Conservation (phyloP, 1,140 invertebrate genomes). For the Drosophila miranda region DNA sequence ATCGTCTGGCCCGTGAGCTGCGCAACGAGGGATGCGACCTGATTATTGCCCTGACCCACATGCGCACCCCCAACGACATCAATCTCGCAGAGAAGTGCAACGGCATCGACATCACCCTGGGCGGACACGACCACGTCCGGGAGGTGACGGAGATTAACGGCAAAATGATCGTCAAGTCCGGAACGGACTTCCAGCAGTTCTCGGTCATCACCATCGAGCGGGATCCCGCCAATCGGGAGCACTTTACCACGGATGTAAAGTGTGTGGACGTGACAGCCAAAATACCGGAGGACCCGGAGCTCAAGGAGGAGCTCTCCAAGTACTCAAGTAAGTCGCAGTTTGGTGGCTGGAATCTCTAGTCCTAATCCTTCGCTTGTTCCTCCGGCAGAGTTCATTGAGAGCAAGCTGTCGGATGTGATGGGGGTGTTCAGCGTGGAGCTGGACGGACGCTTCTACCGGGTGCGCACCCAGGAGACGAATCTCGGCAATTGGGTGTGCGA, state of each 20-base stretch:
- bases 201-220: constrained; percentile 88
- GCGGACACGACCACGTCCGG: constrained; percentile 93
- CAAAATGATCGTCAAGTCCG: constrained; percentile 93
- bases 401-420: constrained; percentile 91
- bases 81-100: constrained; percentile 90
- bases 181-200: constrained; percentile 95
- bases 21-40: constrained; percentile 93
- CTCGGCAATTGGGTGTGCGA: constrained; percentile 96
- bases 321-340: constrained; percentile 85
- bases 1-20: constrained; percentile 88
- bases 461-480: constrained; percentile 93
- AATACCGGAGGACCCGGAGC: constrained; percentile 88
- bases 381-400: constrained; percentile 88
- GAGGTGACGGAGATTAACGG: constrained; percentile 90
- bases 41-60: constrained; percentile 95
- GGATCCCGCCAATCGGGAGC: constrained; percentile 80
- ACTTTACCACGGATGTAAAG: constrained; percentile 86
- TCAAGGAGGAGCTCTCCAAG: constrained; percentile 88
- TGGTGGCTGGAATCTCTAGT: too few species aligned
- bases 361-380: not conserved
- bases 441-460: constrained; percentile 91
- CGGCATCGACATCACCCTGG: constrained; percentile 93
- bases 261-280: constrained; percentile 89
- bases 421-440: constrained; percentile 91
- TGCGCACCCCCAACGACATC: constrained; percentile 94